Conservation (phyloP, 2,888 invertebrate genomes). For the Siphonodentalium dalli region DNA sequence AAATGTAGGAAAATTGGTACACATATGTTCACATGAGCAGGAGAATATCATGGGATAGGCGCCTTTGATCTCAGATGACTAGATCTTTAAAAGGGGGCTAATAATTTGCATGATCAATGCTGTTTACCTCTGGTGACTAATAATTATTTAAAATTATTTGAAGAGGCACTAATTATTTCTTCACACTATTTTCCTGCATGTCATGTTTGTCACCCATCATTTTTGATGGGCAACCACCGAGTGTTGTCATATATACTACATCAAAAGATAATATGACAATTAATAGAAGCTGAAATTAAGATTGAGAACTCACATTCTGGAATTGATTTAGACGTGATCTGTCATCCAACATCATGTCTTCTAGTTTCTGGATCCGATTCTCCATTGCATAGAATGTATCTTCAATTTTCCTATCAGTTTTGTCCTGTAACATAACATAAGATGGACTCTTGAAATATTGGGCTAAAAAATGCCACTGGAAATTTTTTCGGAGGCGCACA, state of each 20-base stretch:
- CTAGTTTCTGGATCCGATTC: constrained; percentile 41
- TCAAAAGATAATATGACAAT: not conserved
- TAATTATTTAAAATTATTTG: not conserved
- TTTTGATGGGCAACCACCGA: not conserved
- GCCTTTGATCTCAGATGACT: too few relatives aligned
- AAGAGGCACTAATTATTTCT: not conserved
- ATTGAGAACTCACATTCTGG: constrained; percentile 38
- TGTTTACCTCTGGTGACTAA: not conserved
- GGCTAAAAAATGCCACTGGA: too few relatives aligned
- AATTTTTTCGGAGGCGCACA: too few relatives aligned
- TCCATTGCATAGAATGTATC: constrained; percentile 42
- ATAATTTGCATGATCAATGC: too few relatives aligned
- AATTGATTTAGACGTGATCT: constrained; percentile 38
- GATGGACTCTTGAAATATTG: not conserved
- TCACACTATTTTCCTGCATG: not conserved
- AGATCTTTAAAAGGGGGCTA: too few relatives aligned
- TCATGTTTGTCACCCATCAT: not conserved
- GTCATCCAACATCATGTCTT: constrained; percentile 40
- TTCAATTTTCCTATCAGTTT: constrained; percentile 47
- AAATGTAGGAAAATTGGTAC: too few relatives aligned
- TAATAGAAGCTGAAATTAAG: not conserved
- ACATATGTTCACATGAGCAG: too few relatives aligned
- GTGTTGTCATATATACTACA: too few relatives aligned
- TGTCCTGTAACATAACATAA: constrained; percentile 37
- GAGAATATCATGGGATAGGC: too few relatives aligned